Base-by-base conservation (phyloP, 2,113 vertebrate species). In the Lepus timidus region DNA sequence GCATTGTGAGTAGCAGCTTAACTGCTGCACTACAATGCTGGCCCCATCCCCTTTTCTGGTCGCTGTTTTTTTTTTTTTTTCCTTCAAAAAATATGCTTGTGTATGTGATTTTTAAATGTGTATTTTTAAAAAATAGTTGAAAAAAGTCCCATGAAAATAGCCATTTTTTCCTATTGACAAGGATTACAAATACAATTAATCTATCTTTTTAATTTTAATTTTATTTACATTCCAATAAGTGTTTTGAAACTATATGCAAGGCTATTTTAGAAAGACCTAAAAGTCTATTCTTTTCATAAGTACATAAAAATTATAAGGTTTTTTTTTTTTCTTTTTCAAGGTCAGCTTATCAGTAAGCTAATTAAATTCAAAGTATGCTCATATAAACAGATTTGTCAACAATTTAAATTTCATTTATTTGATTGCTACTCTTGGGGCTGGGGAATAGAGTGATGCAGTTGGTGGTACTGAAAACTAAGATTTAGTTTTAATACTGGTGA, bases 111-210 rank as follows among this genome's bases (percentile, higher is more conserved):
- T 44, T 44, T 44, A 44, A 44, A 44, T 44, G 44, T 44, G 44
- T 44, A 22, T 27, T 65, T 33, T 83, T 65, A 29, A 16, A 55
- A 91, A 95, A 82, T 49, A 49, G 8, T 31, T 91, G 36, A n/a
- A 75, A 87, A 78, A 44, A 31, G 25, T 67, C 13, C 23, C 36
- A 39, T 95, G 22, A 64, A 76, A 82, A 62, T 70, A 55, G 13
- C n/a, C 87, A 49, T 84, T 36, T 19, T 81, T 92, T 55, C 83
- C 31, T 76, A 25, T 76, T 95, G 62, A 81, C 12, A 29, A 70
- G 64, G 80, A 76, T 95, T 92, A 86, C 20, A 85, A 62, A 27
- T 75, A 33, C 89, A 75, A 80, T 62, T 67, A 88, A 81, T 23
- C 55, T 27, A 65, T 33, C 11, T 71, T 88, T 68, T 88, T 27